phyloP scores from a whole-genome alignment of 1,140 invertebrate genomes.

The Cotesia typhae region DNA sequence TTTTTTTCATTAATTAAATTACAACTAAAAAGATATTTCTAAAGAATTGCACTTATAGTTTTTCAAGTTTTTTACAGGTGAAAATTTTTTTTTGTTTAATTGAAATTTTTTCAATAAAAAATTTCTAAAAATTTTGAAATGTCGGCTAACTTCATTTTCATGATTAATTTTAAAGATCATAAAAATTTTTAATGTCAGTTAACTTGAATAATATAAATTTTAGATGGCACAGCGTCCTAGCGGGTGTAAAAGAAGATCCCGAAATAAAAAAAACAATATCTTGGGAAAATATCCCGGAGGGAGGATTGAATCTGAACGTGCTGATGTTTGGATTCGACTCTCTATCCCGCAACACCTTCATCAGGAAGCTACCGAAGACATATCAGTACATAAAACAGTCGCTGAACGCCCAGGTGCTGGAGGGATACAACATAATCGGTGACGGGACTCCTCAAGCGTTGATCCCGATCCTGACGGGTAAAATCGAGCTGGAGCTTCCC shows the following conservation, averaged over 20 bases:
- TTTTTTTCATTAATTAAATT: too few relatives aligned
- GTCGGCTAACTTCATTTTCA: too few relatives aligned
- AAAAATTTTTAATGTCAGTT: too few relatives aligned
- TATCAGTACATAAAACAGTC: conserved; percentile 78
- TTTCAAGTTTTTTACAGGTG: too few relatives aligned
- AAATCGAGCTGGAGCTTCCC: conserved; percentile 87
- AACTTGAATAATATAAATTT: conserved; percentile 45
- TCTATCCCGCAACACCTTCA: conserved; percentile 85
- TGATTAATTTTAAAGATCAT: too few relatives aligned
- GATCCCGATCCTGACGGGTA: conserved; percentile 89
- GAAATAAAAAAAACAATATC: conserved; percentile 58
- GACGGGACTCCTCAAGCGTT: conserved; percentile 94
- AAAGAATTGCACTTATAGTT: too few relatives aligned
- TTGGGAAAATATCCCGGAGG: conserved; percentile 66
- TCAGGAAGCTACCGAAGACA: conserved; percentile 84
- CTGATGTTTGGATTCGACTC: conserved; percentile 94
- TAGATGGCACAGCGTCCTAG: conserved; percentile 70
- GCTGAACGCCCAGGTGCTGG: conserved; percentile 75
- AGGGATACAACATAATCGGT: conserved; percentile 92
- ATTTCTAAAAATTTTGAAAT: too few relatives aligned
- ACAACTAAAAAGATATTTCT: too few relatives aligned
- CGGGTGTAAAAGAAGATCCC: conserved; percentile 67
- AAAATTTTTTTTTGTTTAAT: too few relatives aligned
- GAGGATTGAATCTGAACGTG: conserved; percentile 75
- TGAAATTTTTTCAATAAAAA: too few relatives aligned